Evolutionary conservation across 1,140 invertebrate species (phyloP).

Genomic region (Thaumetopoea pityocampa): DNA sequence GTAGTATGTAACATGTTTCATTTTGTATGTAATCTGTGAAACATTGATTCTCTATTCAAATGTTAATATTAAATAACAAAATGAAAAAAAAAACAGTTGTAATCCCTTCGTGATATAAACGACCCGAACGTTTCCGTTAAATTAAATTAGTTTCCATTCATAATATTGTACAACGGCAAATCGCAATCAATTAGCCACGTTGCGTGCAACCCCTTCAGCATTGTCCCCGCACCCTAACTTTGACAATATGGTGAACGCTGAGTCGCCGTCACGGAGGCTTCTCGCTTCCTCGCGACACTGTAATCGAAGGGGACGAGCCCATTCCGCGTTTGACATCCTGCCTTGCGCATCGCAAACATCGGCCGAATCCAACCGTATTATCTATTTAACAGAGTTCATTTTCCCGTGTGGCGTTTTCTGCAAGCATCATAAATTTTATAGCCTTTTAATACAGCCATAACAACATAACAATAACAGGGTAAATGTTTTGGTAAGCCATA

Average conservation of each 20-base stretch:
- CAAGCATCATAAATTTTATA: conserved; percentile 73
- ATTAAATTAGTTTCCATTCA: conserved; percentile 39
- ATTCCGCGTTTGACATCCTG: conserved; percentile 57
- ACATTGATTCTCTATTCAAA: no score
- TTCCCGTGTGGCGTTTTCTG: conserved; percentile 24
- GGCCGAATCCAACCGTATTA: conserved; percentile 6
- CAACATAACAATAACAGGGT: conserved; percentile 71
- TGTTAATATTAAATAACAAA: no score
- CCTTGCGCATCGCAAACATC: conserved; percentile 28
- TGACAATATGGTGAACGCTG: conserved; percentile 59
- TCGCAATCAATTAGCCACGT: conserved; percentile 67
- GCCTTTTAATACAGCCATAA: conserved; percentile 72
- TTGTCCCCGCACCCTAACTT: conserved; percentile 27
- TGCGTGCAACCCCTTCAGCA: conserved; percentile 49
- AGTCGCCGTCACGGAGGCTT: conserved; percentile 56
- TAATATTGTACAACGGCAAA: conserved; percentile 42
- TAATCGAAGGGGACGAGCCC: conserved; percentile 63
- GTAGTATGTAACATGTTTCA: no score
- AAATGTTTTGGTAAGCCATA: conserved; percentile 75
- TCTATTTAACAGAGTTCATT: conserved; percentile 22
- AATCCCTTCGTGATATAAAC: conserved; percentile 10
- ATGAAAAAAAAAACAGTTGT: conserved; percentile 4
- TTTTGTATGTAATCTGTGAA: no score
- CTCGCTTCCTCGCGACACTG: conserved; percentile 48
- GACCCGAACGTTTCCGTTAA: conserved; percentile 22